Evolutionary conservation across 2,113 vertebrate genomes (phyloP).

Genomic region (Seriola dumerili): DNA sequence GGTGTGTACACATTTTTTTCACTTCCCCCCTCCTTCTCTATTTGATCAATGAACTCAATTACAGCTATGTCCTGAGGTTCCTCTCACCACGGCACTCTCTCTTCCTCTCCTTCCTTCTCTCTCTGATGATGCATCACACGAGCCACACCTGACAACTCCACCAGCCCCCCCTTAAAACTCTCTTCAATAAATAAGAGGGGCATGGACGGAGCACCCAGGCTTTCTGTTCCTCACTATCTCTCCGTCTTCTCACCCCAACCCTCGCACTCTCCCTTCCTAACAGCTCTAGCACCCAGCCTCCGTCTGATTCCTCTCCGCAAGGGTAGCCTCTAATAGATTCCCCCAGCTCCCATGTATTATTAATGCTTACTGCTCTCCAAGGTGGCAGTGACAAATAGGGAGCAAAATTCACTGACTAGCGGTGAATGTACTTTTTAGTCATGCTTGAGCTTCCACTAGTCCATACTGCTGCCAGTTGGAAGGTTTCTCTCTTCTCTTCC

Average conservation of each 20-base stretch:
- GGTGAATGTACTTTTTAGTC: constrained; percentile 98
- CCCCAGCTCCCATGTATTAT: constrained; percentile 96
- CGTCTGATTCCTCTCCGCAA: constrained; percentile 91
- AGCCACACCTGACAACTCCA: constrained; percentile 81
- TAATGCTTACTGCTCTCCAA: constrained; percentile 96
- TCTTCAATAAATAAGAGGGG: constrained; percentile 88
- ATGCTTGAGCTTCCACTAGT: constrained; percentile 94
- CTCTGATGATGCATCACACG: constrained; percentile 85
- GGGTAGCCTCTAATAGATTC: constrained; percentile 98
- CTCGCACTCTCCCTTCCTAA: constrained; percentile 44
- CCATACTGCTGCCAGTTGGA: constrained; percentile 90
- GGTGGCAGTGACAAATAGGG: constrained; percentile 99
- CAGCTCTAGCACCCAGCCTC: constrained; percentile 79
- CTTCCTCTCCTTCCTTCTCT: constrained; percentile 57
- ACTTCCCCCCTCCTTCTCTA: constrained; percentile 33
- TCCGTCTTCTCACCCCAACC: constrained; percentile 37
- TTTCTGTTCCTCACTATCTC: constrained; percentile 39
- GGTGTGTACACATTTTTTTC: neutral
- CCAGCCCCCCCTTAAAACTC: constrained; percentile 72
- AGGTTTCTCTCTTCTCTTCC: constrained; percentile 77
- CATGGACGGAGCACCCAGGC: constrained; percentile 30
- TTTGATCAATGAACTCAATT: constrained; percentile 96
- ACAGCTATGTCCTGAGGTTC: constrained; percentile 84
- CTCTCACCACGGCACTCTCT: constrained; percentile 75
- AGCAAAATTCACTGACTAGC: constrained; percentile 96